Evolutionary conservation across 2,888 invertebrate species (phyloP), one percentile per base, ranked within the genome.

Genomic region (Habrosyne pyritoides): DNA sequence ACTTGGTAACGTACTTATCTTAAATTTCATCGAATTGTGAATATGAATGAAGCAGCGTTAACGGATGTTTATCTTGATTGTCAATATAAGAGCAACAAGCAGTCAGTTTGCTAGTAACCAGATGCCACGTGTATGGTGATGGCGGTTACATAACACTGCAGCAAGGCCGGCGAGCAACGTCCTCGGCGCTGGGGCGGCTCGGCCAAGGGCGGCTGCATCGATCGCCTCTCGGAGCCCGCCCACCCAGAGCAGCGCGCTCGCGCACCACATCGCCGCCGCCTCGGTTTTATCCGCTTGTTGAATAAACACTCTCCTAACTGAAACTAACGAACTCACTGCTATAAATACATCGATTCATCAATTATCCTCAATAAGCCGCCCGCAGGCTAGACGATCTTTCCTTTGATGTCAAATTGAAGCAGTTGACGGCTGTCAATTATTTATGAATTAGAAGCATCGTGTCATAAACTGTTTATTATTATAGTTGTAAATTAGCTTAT

Each of bases 151-250:
- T 87, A 90, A 91, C 63, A 75, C 77, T 84, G 84, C 85, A 85
- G 81, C 77, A 62, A 53, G 56, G 54, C 59, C 54, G 47, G 36
- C 71, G 79, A 73, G 66, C 76, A 73, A 75, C 73, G 84, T 84
- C 85, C 84, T 82, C 81, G 75, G 70, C 60, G 69, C 69, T 72
- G 72, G 83, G 81, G 80, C 69, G 79, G 84, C 76, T 81, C 79
- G 89, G 86, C 90, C 91, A 91, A 91, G 91, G 91, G 86, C 90
- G 85, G 73, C 79, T 76, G 74, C 78, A 90, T 89, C 81, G 91
- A 83, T 83, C 81, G 66, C 54, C 66, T 61, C 68, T 67, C 67
- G 62, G 69, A 66, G 63, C 69, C 69, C 69, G 64, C 65, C 67
- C 59, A 68, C 61, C 58, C 60, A 55, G 61, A 57, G 66, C 60